Conservation (phyloP, 1,140 invertebrate genomes). For the Drosophila nannoptera region DNA sequence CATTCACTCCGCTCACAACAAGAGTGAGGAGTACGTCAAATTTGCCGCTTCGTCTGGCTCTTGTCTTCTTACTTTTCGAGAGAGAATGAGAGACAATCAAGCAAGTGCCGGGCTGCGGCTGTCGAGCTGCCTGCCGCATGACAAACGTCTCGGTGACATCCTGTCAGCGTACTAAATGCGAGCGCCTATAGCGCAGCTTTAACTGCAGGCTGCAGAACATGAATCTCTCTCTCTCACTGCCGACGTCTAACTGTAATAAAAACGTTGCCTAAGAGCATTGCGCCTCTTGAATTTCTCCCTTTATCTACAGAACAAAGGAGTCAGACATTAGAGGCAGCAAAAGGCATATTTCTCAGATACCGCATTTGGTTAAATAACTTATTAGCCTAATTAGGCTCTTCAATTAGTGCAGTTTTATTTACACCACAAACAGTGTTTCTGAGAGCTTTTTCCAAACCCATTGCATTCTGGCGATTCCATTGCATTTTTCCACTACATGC, state of each 20-base stretch:
- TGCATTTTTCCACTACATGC: too few species aligned
- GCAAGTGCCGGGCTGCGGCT: not conserved
- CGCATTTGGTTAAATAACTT: not conserved
- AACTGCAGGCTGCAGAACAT: conserved; percentile 8
- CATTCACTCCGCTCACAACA: conserved; percentile 43
- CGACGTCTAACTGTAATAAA: conserved; percentile 1
- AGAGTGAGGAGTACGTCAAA: conserved; percentile 49
- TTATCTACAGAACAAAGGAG: conserved; percentile 6
- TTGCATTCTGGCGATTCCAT: too few species aligned
- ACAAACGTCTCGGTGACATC: conserved; percentile 34
- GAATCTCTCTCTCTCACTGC: not conserved
- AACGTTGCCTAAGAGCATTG: not conserved
- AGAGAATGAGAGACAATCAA: conserved; percentile 50
- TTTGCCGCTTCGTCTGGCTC: conserved; percentile 40
- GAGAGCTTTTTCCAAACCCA: too few species aligned
- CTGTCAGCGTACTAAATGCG: conserved; percentile 27
- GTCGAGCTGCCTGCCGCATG: conserved; percentile 14
- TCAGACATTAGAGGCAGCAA: not conserved
- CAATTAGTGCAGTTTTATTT: not conserved
- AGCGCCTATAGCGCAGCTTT: conserved; percentile 31
- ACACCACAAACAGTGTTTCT: too few species aligned
- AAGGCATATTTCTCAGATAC: not conserved
- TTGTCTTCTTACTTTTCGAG: conserved; percentile 5
- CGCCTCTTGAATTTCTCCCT: not conserved
- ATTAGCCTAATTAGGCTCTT: not conserved